Evolutionary conservation across 2,797 vertebrate species (phyloP).

Genomic region (Crocodylus rhombifer): DNA sequence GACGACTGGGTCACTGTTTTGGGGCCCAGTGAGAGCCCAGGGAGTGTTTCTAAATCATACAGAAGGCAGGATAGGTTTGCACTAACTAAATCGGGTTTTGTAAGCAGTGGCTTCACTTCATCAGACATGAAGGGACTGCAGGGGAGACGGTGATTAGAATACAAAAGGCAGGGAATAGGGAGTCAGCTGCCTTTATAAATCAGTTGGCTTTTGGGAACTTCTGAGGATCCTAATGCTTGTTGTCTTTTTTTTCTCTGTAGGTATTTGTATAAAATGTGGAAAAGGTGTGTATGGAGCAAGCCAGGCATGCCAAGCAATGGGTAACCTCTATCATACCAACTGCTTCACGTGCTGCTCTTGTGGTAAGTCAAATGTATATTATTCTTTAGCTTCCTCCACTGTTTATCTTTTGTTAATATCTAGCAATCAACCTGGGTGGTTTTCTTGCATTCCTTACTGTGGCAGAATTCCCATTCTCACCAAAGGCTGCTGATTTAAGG

Average conservation of each 20-base stretch:
- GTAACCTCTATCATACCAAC: constrained; percentile 97
- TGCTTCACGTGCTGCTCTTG: constrained; percentile 99
- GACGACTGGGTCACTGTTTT: neutral
- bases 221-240: neutral
- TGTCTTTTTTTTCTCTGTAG: constrained; percentile 79
- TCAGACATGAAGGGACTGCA: no score
- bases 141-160: no score
- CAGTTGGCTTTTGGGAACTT: neutral
- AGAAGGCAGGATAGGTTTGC: neutral
- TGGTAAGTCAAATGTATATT: constrained; percentile 84
- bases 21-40: neutral
- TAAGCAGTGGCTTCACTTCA: no score
- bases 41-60: neutral
- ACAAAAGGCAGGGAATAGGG: no score
- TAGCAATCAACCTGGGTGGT: neutral
- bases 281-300: constrained; percentile 98
- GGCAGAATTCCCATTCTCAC: neutral
- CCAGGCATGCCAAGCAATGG: constrained; percentile 99
- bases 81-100: no score
- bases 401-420: neutral
- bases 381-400: constrained; percentile 13
- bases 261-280: constrained; percentile 98
- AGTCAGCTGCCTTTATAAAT: no score
- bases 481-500: neutral
- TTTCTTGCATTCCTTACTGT: neutral